These are phyloP conservation scores for Drosophila truncata DNA, from an alignment of 1,140 invertebrate genomes.

Conservation along the genomic window DNA sequence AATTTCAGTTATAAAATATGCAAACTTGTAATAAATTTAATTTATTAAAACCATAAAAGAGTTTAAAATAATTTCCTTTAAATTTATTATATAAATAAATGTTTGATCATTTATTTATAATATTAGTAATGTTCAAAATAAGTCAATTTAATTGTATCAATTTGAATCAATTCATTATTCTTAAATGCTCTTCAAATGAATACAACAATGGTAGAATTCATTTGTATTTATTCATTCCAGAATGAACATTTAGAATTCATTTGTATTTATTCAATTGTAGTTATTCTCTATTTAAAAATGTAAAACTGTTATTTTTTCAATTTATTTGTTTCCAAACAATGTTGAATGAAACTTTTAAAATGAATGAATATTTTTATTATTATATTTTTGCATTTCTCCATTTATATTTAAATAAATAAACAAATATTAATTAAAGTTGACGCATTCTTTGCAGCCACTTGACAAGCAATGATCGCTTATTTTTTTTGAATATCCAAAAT, in stretches of 20 bases:
- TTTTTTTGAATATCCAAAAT: constrained; percentile 5
- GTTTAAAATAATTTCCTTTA: too few relatives aligned
- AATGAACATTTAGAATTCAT: too few relatives aligned
- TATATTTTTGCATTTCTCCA: not conserved
- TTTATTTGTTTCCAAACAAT: not conserved
- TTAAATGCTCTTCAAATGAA: not conserved
- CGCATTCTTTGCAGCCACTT: constrained; percentile 7
- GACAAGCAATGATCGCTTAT: constrained; percentile 1
- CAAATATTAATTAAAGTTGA: not conserved
- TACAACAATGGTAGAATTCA: not conserved
- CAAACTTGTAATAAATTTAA: not conserved
- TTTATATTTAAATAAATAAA: too few relatives aligned
- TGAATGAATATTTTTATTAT: too few relatives aligned
- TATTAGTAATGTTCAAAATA: too few relatives aligned
- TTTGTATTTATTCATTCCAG: not conserved
- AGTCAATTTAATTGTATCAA: too few relatives aligned
- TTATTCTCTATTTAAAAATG: too few relatives aligned
- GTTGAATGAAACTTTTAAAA: not conserved
- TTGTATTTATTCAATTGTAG: too few relatives aligned
- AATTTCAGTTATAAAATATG: not conserved
- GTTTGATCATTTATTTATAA: too few relatives aligned
- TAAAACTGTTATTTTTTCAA: too few relatives aligned
- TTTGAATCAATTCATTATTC: not conserved
- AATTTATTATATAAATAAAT: too few relatives aligned
- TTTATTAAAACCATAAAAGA: not conserved